Evolutionary conservation across 2,113 vertebrate genomes (phyloP).

Genomic region (Leptobrachium leishanense): DNA sequence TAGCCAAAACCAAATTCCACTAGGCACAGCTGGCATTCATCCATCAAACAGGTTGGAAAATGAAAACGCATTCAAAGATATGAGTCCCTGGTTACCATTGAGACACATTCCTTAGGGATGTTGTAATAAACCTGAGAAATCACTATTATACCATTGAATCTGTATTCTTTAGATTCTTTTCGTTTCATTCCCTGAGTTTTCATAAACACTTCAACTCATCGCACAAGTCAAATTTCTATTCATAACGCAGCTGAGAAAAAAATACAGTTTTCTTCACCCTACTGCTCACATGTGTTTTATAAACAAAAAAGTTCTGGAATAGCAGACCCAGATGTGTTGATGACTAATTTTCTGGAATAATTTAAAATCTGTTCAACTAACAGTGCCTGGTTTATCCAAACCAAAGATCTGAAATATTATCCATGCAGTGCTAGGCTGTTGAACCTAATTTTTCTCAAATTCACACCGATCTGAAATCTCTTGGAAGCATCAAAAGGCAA

Average conservation of each 20-base stretch:
- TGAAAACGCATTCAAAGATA: slow-evolving; percentile 58
- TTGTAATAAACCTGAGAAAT: slow-evolving; percentile 47
- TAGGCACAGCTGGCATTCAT: slow-evolving; percentile 53
- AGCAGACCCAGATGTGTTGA: slow-evolving; percentile 59
- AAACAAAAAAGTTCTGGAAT: slow-evolving; percentile 59
- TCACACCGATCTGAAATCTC: slow-evolving; percentile 64
- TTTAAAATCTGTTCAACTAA: slow-evolving; percentile 65
- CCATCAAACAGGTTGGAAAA: slow-evolving; percentile 61
- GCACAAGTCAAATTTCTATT: slow-evolving; percentile 67
- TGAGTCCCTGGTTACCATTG: slow-evolving; percentile 51
- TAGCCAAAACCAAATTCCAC: slow-evolving; percentile 48
- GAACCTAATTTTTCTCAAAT: slow-evolving; percentile 66
- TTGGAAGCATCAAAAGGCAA: slow-evolving; percentile 68
- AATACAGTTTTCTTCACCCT: slow-evolving; percentile 26
- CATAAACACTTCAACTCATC: slow-evolving; percentile 72
- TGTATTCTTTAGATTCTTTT: slow-evolving; percentile 39
- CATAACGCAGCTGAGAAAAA: slow-evolving; percentile 56
- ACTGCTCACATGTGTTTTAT: slow-evolving; percentile 57
- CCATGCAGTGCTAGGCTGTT: slow-evolving; percentile 54
- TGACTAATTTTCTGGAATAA: slow-evolving; percentile 57
- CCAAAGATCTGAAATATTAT: slow-evolving; percentile 59
- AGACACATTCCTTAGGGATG: slow-evolving; percentile 60
- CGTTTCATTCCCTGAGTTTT: slow-evolving; percentile 60
- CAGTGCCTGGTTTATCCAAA: slow-evolving; percentile 46
- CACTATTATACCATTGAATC: slow-evolving; percentile 27